Conservation (phyloP, 1,140 invertebrate species). For the honey bee (Apis mellifera) region Amel_HAv3.1 CM009946.2:3295001-3295500, state of each 20-base stretch:
- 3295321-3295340: too few relatives aligned
- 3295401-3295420: background rate
- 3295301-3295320: too few relatives aligned
- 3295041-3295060: too few relatives aligned
- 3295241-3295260: constrained; percentile 49
- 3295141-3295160: constrained; percentile 66
- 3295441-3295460: background rate
- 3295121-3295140: background rate
- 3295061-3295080: background rate
- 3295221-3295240: constrained; percentile 48
- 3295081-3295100: constrained; percentile 1
- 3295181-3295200: background rate
- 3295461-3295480: too few relatives aligned
- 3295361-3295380: too few relatives aligned
- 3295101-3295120: background rate
- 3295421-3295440: too few relatives aligned
- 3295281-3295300: too few relatives aligned
- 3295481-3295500: too few relatives aligned
- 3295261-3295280: constrained; percentile 3
- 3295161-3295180: constrained; percentile 68
- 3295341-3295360: too few relatives aligned
- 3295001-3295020: background rate
- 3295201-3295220: constrained; percentile 48
- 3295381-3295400: too few relatives aligned
- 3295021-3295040: background rate